These are phyloP conservation scores for Lophius americanus DNA, from an alignment of 2,797 vertebrate genomes.

Conservation along the genomic window DNA sequence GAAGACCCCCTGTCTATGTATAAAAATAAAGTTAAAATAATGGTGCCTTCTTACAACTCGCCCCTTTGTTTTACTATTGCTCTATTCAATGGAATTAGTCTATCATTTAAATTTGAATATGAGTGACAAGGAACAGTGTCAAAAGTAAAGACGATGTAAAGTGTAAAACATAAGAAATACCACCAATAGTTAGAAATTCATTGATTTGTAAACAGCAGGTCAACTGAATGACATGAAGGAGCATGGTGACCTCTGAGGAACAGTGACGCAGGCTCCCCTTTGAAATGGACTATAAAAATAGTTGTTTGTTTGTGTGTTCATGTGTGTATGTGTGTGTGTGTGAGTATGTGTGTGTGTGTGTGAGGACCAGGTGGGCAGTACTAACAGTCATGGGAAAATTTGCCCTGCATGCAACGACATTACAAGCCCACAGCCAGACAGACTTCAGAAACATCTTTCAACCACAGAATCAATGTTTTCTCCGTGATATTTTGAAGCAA, in stretches of 20 bases:
- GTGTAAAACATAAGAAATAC: conserved; percentile 39
- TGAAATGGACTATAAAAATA: conserved; percentile 68
- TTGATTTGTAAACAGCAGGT: conserved; percentile 40
- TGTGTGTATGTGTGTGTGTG: conserved; percentile 18
- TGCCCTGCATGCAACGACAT: conserved; percentile 71
- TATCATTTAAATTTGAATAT: neutral
- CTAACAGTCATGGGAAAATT: conserved; percentile 65
- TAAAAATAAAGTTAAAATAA: neutral
- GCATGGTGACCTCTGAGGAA: conserved; percentile 43
- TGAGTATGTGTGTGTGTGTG: conserved; percentile 13
- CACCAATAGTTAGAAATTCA: conserved; percentile 18
- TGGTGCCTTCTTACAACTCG: neutral
- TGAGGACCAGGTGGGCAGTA: conserved; percentile 66
- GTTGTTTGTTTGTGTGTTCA: conserved; percentile 54
- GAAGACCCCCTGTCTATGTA: neutral
- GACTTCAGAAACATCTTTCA: conserved; percentile 78
- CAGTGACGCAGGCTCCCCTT: conserved; percentile 65
- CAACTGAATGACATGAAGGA: conserved; percentile 48
- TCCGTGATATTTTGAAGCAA: conserved; percentile 53
- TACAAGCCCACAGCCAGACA: conserved; percentile 75
- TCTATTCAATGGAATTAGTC: neutral
- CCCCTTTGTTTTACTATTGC: neutral
- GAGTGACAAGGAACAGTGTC: neutral
- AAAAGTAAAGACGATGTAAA: conserved; percentile 17
- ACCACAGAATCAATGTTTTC: conserved; percentile 65